Evolutionary conservation across 2,888 invertebrate species (phyloP).

Genomic region (Macrostomum cliftonense): DNA sequence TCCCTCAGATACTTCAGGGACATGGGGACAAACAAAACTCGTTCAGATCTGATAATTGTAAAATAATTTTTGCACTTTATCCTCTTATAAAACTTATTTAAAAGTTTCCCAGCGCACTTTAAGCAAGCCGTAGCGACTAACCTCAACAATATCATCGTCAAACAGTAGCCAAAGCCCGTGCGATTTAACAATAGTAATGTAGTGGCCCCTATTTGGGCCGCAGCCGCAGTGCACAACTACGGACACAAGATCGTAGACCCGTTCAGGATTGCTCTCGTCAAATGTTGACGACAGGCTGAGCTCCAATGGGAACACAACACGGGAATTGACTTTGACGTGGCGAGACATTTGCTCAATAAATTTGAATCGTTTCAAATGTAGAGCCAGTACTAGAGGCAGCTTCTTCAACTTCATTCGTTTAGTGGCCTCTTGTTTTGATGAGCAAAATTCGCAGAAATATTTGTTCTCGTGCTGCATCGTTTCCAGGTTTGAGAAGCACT

Average conservation of each 20-base stretch:
- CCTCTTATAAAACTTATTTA: too few species aligned
- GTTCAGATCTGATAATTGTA: too few species aligned
- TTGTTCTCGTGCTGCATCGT: constrained; percentile 96
- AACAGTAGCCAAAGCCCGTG: constrained; percentile 97
- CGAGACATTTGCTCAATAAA: constrained; percentile 96
- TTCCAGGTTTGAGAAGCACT: constrained; percentile 93
- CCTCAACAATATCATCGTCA: constrained; percentile 99
- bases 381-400: constrained; percentile 81
- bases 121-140: too few species aligned
- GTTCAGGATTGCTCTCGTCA: constrained; percentile 90
- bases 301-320: constrained; percentile 95
- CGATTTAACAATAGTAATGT: constrained; percentile 97
- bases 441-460: constrained; percentile 97
- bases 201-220: constrained; percentile 95
- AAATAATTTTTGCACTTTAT: too few species aligned
- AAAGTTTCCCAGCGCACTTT: too few species aligned
- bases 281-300: constrained; percentile 89
- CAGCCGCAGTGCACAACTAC: constrained; percentile 99
- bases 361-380: constrained; percentile 76
- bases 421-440: constrained; percentile 96
- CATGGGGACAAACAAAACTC: too few species aligned
- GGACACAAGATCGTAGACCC: constrained; percentile 90
- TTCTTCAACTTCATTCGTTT: constrained; percentile 87
- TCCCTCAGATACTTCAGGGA: too few species aligned
- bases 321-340: constrained; percentile 93